Evolutionary conservation across 2,888 invertebrate genomes (phyloP).

Genomic region (Hypselothyrea guttata): DNA sequence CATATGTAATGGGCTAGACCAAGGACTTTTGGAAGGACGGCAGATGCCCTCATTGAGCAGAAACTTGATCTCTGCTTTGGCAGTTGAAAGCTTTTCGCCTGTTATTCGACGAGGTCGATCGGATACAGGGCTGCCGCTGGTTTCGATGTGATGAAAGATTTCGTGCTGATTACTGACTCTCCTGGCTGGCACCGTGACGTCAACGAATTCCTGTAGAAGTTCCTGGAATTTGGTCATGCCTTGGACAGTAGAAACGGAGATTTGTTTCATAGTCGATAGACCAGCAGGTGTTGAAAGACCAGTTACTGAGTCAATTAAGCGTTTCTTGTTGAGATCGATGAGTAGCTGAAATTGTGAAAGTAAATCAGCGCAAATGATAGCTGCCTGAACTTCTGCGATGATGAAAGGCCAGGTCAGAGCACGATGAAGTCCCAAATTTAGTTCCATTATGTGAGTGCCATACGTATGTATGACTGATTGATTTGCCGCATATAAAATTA

Average conservation of each 20-base stretch:
- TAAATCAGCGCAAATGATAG: conserved; percentile 1
- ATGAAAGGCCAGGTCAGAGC: conserved; percentile 2
- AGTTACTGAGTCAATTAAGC: background rate
- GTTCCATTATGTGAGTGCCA: background rate
- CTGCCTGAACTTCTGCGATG: background rate
- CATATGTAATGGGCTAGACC: conserved; percentile 2
- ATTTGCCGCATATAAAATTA: conserved; percentile 1
- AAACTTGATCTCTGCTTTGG: background rate
- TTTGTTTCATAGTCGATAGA: background rate
- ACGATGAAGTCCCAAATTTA: no score
- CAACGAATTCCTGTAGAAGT: no score
- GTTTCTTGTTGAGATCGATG: background rate
- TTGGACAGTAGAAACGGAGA: background rate
- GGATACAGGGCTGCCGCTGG: background rate
- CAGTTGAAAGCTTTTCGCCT: background rate
- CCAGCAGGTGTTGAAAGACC: background rate
- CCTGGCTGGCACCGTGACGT: no score
- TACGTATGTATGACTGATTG: conserved; percentile 3
- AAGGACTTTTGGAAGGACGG: background rate
- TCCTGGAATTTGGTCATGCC: no score
- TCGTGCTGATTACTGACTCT: background rate
- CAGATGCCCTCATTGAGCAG: background rate
- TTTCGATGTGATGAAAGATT: conserved; percentile 2
- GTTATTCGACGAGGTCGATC: background rate
- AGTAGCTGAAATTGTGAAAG: background rate